Conservation (phyloP, 2,888 invertebrate genomes). For the Cantharis lateralis region DNA sequence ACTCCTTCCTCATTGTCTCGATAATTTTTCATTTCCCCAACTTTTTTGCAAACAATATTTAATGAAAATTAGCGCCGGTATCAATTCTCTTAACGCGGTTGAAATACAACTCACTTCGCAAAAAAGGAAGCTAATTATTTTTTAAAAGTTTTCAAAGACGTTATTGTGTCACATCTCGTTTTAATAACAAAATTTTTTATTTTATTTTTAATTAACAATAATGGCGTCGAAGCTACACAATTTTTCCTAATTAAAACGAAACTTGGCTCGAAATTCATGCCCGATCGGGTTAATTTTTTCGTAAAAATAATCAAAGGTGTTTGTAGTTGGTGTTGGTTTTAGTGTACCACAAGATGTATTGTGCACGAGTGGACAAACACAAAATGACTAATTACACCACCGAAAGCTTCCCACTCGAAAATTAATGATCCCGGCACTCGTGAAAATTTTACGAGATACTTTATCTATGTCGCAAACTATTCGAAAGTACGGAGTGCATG, state of each 20-base stretch:
- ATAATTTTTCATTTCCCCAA: slow-evolving; percentile 54
- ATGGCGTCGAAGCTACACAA: slow-evolving; percentile 10
- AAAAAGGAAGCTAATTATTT: slow-evolving; percentile 49
- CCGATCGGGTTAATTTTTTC: not conserved
- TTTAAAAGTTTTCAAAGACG: slow-evolving; percentile 39
- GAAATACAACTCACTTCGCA: slow-evolving; percentile 42
- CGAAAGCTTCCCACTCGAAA: slow-evolving; percentile 12
- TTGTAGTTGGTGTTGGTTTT: not conserved
- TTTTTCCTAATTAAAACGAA: slow-evolving; percentile 24
- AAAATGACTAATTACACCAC: slow-evolving; percentile 27
- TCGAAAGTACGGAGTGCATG: slow-evolving; percentile 40
- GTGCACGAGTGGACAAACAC: slow-evolving; percentile 15
- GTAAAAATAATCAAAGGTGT: not conserved
- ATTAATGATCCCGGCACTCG: slow-evolving; percentile 25
- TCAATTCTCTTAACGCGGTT: slow-evolving; percentile 44
- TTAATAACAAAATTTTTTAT: slow-evolving; percentile 14
- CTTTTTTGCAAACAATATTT: slow-evolving; percentile 47
- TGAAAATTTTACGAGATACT: slow-evolving; percentile 30
- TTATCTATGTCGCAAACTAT: slow-evolving; percentile 27
- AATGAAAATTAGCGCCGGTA: slow-evolving; percentile 54
- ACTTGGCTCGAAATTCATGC: not conserved
- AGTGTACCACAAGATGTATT: not conserved
- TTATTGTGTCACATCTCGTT: slow-evolving; percentile 24
- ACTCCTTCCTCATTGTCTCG: slow-evolving; percentile 51
- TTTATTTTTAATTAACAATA: slow-evolving; percentile 15